These are phyloP conservation scores for Trachythela sp. DNA, from an alignment of 64 coral and sea anemone genomes.

Conservation along the genomic window DNA sequence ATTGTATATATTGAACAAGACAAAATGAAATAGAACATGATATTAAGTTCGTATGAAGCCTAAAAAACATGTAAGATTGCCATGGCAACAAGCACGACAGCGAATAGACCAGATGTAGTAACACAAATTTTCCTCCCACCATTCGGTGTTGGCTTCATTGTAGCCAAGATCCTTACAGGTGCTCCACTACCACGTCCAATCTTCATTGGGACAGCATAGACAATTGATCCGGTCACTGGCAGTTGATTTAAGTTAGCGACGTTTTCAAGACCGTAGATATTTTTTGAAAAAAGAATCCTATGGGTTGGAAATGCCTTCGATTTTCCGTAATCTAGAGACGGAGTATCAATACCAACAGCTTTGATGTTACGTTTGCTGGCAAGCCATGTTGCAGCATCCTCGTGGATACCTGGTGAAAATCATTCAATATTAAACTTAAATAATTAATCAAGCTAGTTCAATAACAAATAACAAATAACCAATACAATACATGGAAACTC, in stretches of 20 bases:
- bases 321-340: conserved; percentile 36
- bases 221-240: conserved; percentile 36
- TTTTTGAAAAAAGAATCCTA: neutral
- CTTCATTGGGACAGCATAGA: conserved; percentile 46
- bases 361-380: conserved; percentile 21
- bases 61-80: neutral
- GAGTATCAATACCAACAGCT: conserved; percentile 35
- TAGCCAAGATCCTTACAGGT: conserved; percentile 43
- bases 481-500: too few relatives aligned
- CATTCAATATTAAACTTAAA: neutral
- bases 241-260: conserved; percentile 49
- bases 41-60: too few relatives aligned
- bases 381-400: conserved; percentile 12
- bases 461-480: too few relatives aligned
- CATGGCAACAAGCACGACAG: neutral
- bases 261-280: conserved; percentile 46
- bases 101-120: neutral
- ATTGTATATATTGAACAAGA: too few relatives aligned
- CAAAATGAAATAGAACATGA: too few relatives aligned
- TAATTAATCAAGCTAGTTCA: too few relatives aligned
- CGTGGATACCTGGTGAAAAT: conserved; percentile 18
- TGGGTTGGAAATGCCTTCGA: conserved; percentile 6
- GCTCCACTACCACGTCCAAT: conserved; percentile 40
- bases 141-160: neutral
- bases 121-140: neutral